These are phyloP conservation scores for Hypomesus transpacificus DNA, from an alignment of 2,113 vertebrate species.

Conservation along the genomic window DNA sequence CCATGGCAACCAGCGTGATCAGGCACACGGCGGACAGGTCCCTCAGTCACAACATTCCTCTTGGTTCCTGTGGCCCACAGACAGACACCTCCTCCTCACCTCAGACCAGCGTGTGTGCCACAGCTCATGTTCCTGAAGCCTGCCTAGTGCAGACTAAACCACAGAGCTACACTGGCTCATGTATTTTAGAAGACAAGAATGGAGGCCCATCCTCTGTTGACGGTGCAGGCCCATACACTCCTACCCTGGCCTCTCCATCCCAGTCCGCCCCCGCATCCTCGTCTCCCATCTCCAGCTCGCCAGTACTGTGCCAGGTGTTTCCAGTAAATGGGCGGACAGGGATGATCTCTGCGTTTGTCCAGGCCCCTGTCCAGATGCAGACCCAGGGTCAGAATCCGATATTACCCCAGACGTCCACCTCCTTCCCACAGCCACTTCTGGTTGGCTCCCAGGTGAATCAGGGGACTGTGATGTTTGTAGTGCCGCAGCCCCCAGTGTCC, in stretches of 20 bases:
- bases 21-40: constrained; percentile 80
- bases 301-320: constrained; percentile 89
- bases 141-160: constrained; percentile 40
- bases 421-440: constrained; percentile 75
- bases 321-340: constrained; percentile 76
- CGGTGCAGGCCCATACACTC: constrained; percentile 51
- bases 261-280: constrained; percentile 52
- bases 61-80: constrained; percentile 26
- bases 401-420: constrained; percentile 70
- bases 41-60: constrained; percentile 50
- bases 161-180: constrained; percentile 23
- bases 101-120: not conserved
- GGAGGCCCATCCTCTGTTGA: constrained; percentile 38
- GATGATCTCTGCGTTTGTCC: constrained; percentile 82
- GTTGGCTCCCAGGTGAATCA: constrained; percentile 80
- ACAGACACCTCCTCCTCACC: constrained; percentile 9
- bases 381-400: constrained; percentile 68
- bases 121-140: not conserved
- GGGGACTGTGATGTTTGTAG: constrained; percentile 92
- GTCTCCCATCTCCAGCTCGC: constrained; percentile 68
- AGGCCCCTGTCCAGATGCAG: constrained; percentile 70
- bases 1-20: constrained; percentile 84
- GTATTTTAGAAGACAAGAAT: constrained; percentile 33
- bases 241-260: constrained; percentile 53
- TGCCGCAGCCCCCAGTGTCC: constrained; percentile 74